Evolutionary conservation across 2,888 invertebrate species (phyloP).

Genomic region (Psococerastis gibbosa): DNA sequence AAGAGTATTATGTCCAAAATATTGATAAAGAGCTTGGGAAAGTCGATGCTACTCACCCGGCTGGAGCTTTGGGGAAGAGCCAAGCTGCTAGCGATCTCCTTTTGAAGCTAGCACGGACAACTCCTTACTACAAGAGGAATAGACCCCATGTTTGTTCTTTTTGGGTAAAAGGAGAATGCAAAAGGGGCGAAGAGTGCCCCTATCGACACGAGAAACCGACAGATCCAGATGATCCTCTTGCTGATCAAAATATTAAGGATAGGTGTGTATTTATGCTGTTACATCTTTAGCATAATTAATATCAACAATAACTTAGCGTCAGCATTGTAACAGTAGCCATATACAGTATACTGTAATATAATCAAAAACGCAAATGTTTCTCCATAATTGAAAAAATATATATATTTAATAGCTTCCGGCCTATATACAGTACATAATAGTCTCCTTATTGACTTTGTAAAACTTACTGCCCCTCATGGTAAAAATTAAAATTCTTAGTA

Average conservation of each 20-base stretch:
- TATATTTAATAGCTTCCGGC: too few relatives aligned
- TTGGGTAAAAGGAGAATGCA: conserved; percentile 96
- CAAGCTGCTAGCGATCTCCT: conserved; percentile 65
- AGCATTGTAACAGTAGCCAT: too few relatives aligned
- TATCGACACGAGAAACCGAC: conserved; percentile 92
- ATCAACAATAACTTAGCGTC: too few relatives aligned
- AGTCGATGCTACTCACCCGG: conserved; percentile 31
- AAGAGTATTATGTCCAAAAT: conserved; percentile 86
- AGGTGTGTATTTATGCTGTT: conserved; percentile 30
- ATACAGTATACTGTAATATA: too few relatives aligned
- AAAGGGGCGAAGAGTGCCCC: conserved; percentile 90
- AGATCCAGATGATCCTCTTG: conserved; percentile 90
- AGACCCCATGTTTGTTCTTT: conserved; percentile 92
- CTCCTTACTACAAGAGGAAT: conserved; percentile 89
- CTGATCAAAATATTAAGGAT: conserved; percentile 90
- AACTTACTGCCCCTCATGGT: too few relatives aligned
- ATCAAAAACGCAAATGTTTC: too few relatives aligned
- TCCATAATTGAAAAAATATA: too few relatives aligned
- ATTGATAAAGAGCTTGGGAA: conserved; percentile 54
- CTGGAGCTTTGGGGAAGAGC: conserved; percentile 45
- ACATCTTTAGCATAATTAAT: too few relatives aligned
- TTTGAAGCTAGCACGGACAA: conserved; percentile 72
- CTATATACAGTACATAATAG: too few relatives aligned
- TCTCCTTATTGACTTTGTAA: too few relatives aligned
- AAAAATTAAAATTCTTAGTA: too few relatives aligned